Conservation (phyloP, 37 sponge, comb jelly and placozoan genomes). For the Cladorhizidae sp. region DNA sequence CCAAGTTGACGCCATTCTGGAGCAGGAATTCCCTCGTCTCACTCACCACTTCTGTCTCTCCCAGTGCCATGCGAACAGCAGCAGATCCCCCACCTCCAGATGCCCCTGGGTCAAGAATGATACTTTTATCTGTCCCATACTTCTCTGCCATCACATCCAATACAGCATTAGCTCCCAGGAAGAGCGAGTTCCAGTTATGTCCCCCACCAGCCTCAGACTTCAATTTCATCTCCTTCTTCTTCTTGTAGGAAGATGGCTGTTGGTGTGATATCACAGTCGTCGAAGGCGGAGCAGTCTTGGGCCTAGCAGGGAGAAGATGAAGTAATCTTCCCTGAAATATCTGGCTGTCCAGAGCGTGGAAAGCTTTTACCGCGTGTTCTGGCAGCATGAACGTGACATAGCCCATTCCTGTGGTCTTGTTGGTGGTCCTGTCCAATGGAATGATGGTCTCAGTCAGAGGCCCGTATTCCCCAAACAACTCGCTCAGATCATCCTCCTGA, state of each 20-base stretch:
- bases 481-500: constrained; percentile 81
- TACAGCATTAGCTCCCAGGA: constrained; percentile 92
- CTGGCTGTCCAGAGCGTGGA: constrained; percentile 73
- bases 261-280: not conserved
- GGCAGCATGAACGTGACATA: constrained; percentile 95
- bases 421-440: constrained; percentile 74
- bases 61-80: constrained; percentile 93
- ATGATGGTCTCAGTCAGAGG: constrained; percentile 79
- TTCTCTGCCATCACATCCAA: constrained; percentile 82
- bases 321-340: constrained; percentile 89
- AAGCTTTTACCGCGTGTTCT: constrained; percentile 90
- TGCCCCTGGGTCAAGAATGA: constrained; percentile 64
- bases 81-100: constrained; percentile 32
- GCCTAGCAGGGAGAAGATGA: constrained; percentile 80
- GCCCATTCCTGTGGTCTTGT: constrained; percentile 81
- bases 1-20: constrained; percentile 82
- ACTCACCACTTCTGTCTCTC: constrained; percentile 90
- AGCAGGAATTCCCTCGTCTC: constrained; percentile 89
- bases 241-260: constrained; percentile 56
- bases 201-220: constrained; percentile 57
- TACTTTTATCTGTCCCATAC: constrained; percentile 70
- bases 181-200: constrained; percentile 95
- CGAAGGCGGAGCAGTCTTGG: not conserved
- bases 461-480: constrained; percentile 79
- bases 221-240: constrained; percentile 74